Base-by-base conservation (phyloP, 2,797 vertebrate species). In the Micropoecilia bifurca region DNA sequence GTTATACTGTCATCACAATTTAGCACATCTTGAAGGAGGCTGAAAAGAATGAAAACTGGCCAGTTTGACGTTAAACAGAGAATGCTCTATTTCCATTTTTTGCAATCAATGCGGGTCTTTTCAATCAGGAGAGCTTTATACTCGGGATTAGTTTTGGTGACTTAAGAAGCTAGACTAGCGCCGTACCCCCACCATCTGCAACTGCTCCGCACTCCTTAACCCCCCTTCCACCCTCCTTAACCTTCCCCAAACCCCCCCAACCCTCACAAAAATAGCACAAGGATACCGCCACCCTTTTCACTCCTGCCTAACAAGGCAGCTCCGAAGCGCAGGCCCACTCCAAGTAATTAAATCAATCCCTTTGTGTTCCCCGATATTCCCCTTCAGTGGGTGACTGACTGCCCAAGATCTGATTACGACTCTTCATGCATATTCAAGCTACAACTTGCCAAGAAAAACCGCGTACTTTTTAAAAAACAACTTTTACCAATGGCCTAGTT, bases 271-370 rank as follows among this genome's bases (percentile, higher is more conserved):
- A 93, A 89, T 82, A 91, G 89, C 85, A 95, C 96, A 95, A 95
- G 97, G 96, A 97, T 96, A 95, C 95, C 96, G 94, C 93, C 96
- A 94, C 93, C 95, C 96, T 97, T 98, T 98, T 97, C 96, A 94
- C 96, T 97, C 95, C 83, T 90, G 92, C 55, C 96, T 97, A 97
- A 97, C 97, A 97, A 98, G 97, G 95, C 97, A 93, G 95, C 96
- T 96, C 96, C 95, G 93, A 95, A 97, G 96, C 96, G 94, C 95
- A 96, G 97, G 83, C 96, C 97, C 97, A 98, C 97, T 98, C 97
- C 96, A 97, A 97, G 97, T 99, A 99, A 99, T 99, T 98, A 98
- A 99, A 99, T 98, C 97, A 98, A 97, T 97, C 97, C 97, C 96
- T 98, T 97, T 99, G 97, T 99, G 97, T 96, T 96, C 96, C 96